Conservation (phyloP, 2,113 vertebrate species). For the Cryptotis parvus region DNA sequence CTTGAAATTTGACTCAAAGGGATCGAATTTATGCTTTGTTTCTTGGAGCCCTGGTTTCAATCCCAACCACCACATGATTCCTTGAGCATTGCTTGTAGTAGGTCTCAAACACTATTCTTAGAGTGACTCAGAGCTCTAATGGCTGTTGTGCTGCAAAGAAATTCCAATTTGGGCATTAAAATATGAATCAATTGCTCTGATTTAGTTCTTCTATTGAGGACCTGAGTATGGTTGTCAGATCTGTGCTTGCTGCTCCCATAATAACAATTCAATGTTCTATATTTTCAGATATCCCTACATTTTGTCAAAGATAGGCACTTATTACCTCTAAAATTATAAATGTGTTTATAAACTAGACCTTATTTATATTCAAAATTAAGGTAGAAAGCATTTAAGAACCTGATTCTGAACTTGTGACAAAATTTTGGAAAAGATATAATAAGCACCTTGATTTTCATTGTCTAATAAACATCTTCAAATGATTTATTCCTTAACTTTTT, state of each 20-base stretch:
- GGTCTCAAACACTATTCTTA: too few species aligned
- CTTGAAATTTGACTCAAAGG: too few species aligned
- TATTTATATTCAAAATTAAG: slow-evolving; percentile 48
- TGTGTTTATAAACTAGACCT: neutral
- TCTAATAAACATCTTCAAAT: slow-evolving; percentile 29
- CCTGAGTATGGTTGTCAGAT: neutral
- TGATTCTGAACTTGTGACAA: neutral
- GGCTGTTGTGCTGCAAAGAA: neutral
- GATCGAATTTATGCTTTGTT: too few species aligned
- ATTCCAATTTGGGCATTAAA: slow-evolving; percentile 8
- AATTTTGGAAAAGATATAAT: neutral
- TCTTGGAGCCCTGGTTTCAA: too few species aligned
- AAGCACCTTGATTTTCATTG: neutral
- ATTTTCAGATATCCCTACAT: neutral
- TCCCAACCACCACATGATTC: too few species aligned
- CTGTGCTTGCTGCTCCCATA: too few species aligned
- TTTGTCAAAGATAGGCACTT: neutral
- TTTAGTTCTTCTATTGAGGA: neutral
- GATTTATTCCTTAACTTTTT: slow-evolving; percentile 28
- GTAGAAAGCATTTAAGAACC: slow-evolving; percentile 10
- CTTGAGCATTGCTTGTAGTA: too few species aligned
- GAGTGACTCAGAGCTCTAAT: too few species aligned
- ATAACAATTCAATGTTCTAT: neutral
- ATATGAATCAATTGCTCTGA: neutral
- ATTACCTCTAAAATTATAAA: slow-evolving; percentile 9